Percentiles rank a stretch among this genome's conserved stretches.
Evolutionary conservation across 2,888 invertebrate species (phyloP).

Genomic region (Polymixis flavicincta): DNA sequence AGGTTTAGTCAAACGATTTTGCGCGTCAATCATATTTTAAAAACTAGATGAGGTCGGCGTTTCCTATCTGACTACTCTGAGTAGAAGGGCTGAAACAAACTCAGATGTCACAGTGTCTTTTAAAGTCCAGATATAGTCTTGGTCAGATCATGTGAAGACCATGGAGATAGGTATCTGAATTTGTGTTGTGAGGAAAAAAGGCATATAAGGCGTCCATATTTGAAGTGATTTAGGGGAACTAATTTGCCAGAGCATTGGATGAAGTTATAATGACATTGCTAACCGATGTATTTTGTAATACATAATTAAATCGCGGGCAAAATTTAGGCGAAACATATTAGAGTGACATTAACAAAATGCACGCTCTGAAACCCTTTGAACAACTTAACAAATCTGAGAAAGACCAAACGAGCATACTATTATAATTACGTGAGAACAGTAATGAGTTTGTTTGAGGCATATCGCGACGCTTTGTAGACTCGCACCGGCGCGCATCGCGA

Average conservation of each 20-base stretch:
- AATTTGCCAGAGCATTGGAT: not conserved
- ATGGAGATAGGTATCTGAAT: too few relatives aligned
- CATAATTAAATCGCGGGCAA: not conserved
- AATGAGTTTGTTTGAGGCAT: slow-evolving; percentile 68
- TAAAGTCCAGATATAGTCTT: too few relatives aligned
- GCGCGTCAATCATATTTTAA: too few relatives aligned
- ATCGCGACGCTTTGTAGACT: slow-evolving; percentile 57
- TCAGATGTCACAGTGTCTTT: too few relatives aligned
- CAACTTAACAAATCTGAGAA: slow-evolving; percentile 48
- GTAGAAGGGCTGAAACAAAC: too few relatives aligned
- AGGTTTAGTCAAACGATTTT: too few relatives aligned
- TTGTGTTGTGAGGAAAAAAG: too few relatives aligned
- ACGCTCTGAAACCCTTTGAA: slow-evolving; percentile 17
- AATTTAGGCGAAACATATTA: not conserved
- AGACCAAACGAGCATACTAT: slow-evolving; percentile 52
- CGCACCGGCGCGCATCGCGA: slow-evolving; percentile 19
- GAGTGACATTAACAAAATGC: slow-evolving; percentile 21
- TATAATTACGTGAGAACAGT: slow-evolving; percentile 64
- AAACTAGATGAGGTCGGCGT: too few relatives aligned
- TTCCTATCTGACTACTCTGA: too few relatives aligned
- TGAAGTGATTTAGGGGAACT: not conserved
- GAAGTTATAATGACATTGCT: not conserved
- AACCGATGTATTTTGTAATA: not conserved
- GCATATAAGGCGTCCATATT: not conserved
- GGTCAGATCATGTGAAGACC: too few relatives aligned